Percentiles rank a stretch among this genome's conserved stretches.
These are phyloP conservation scores for Rhinogobius similis DNA, from an alignment of 2,113 vertebrate genomes.

Conservation along the genomic window DNA sequence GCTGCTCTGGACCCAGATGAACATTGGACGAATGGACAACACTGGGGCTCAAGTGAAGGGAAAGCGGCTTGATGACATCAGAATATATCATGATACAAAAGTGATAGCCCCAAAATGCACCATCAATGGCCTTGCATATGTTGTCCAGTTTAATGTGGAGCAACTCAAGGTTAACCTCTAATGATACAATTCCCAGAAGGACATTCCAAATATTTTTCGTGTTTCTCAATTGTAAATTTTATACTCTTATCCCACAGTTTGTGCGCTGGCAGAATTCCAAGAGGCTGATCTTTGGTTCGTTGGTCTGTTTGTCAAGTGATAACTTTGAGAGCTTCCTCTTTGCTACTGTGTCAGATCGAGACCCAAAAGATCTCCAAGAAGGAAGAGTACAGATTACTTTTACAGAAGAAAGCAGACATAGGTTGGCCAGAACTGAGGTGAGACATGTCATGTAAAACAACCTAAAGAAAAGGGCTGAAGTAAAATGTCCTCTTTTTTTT, in stretches of 20 bases:
- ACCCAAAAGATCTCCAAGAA: slow-evolving; percentile 69
- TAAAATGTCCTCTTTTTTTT: neutral
- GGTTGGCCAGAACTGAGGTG: slow-evolving; percentile 73
- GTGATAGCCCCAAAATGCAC: slow-evolving; percentile 82
- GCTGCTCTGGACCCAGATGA: slow-evolving; percentile 74
- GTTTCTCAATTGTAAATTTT: neutral
- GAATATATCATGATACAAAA: slow-evolving; percentile 83
- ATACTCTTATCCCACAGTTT: slow-evolving; percentile 62
- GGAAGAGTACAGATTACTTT: slow-evolving; percentile 86
- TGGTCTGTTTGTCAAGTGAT: slow-evolving; percentile 91
- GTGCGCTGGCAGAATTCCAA: slow-evolving; percentile 94
- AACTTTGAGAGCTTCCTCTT: slow-evolving; percentile 90
- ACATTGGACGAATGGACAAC: slow-evolving; percentile 54
- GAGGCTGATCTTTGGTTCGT: slow-evolving; percentile 87
- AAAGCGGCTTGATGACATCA: slow-evolving; percentile 86
- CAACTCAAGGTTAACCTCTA: slow-evolving; percentile 75
- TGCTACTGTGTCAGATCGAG: slow-evolving; percentile 86
- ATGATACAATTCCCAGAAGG: neutral
- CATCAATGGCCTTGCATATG: slow-evolving; percentile 81
- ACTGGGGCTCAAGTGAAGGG: slow-evolving; percentile 77
- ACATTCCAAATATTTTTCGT: neutral
- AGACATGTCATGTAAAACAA: neutral
- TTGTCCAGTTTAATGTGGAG: slow-evolving; percentile 83
- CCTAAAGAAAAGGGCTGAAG: neutral
- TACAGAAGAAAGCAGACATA: slow-evolving; percentile 77